A percentile compares a stretch with the other conserved stretches of the same genome.
These are phyloP conservation scores for Gasteruption jaculator DNA, from an alignment of 2,888 invertebrate species.

Conservation along the genomic window DNA sequence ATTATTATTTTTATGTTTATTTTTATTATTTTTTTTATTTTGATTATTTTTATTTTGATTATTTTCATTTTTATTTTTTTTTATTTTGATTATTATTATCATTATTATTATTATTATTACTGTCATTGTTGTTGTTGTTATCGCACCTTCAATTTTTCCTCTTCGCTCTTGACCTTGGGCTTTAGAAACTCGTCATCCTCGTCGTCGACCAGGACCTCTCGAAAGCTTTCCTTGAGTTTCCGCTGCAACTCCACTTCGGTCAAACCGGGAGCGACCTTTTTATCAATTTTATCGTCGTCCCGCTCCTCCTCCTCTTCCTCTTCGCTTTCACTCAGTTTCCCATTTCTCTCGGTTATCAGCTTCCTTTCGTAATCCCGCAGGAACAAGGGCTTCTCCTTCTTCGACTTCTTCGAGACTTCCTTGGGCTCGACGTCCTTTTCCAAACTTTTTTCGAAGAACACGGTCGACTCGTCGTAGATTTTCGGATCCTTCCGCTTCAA, in stretches of 20 bases:
- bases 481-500: constrained; percentile 85
- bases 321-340: constrained; percentile 51
- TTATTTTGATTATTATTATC: constrained; percentile 5
- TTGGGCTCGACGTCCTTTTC: constrained; percentile 10
- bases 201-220: constrained; percentile 54
- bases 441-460: constrained; percentile 60
- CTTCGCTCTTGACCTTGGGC: constrained; percentile 50
- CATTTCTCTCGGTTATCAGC: constrained; percentile 66
- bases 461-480: constrained; percentile 75
- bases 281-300: constrained; percentile 28
- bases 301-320: too few species aligned
- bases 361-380: constrained; percentile 78
- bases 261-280: constrained; percentile 43
- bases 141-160: constrained; percentile 39
- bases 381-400: constrained; percentile 59
- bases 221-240: constrained; percentile 63
- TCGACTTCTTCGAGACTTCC: constrained; percentile 40
- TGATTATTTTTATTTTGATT: constrained; percentile 4
- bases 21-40: background rate
- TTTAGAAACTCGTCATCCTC: constrained; percentile 53
- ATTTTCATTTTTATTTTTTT: constrained; percentile 6
- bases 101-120: constrained; percentile 2
- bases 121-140: constrained; percentile 5
- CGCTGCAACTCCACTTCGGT: constrained; percentile 68
- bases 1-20: constrained; percentile 1